Conservation (phyloP, 2,888 invertebrate species). For the Leptinotarsa peninsularis region DNA sequence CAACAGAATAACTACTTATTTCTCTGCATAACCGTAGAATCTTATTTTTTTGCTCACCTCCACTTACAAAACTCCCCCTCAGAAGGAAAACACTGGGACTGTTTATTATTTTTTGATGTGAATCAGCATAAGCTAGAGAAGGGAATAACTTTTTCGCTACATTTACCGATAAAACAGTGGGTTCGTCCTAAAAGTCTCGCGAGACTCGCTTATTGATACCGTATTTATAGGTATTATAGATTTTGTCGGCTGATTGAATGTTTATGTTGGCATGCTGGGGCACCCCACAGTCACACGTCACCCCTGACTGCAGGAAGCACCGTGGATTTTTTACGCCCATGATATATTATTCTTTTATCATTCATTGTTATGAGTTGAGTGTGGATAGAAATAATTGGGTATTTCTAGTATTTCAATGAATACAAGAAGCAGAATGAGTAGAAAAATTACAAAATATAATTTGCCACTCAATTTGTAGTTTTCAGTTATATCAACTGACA, state of each 20-base stretch:
- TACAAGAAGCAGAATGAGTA: too few relatives aligned
- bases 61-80: background rate
- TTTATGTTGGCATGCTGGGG: slow-evolving; percentile 50
- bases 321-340: slow-evolving; percentile 25
- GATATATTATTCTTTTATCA: slow-evolving; percentile 13
- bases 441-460: too few relatives aligned
- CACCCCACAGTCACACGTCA: slow-evolving; percentile 46
- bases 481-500: too few relatives aligned
- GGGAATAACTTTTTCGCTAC: slow-evolving; percentile 60
- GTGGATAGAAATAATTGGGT: background rate
- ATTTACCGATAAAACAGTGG: slow-evolving; percentile 65
- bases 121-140: slow-evolving; percentile 46
- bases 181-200: slow-evolving; percentile 59
- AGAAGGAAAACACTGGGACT: background rate
- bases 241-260: slow-evolving; percentile 53
- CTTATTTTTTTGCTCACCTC: slow-evolving; percentile 22
- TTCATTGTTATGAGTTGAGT: background rate
- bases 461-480: too few relatives aligned
- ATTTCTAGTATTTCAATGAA: too few relatives aligned
- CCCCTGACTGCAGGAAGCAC: slow-evolving; percentile 36
- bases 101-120: slow-evolving; percentile 30
- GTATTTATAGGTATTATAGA: slow-evolving; percentile 67
- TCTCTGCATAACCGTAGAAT: background rate
- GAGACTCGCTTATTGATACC: slow-evolving; percentile 66
- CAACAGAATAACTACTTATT: too few relatives aligned